A percentile compares a stretch with the other conserved stretches of the same genome.
Conservation (phyloP, 2,888 invertebrate genomes). For the Punctoribates punctum region DNA sequence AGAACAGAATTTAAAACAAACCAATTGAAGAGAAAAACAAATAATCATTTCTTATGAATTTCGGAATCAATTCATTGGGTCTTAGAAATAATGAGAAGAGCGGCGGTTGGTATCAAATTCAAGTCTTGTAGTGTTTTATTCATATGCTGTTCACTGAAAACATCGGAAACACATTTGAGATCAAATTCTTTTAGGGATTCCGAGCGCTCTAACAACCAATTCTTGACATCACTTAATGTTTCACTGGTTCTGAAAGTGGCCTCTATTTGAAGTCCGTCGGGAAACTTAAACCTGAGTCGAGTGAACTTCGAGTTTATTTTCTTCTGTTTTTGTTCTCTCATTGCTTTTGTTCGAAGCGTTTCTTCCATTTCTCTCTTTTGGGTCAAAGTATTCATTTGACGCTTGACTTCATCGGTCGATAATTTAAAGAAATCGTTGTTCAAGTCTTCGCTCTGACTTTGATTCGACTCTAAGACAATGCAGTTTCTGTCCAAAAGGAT, state of each 20-base stretch:
- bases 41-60: no score
- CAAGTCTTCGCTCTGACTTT: neutral
- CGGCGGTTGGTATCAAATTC: neutral
- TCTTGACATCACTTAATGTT: conserved; percentile 34
- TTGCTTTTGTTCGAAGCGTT: conserved; percentile 79
- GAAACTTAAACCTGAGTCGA: conserved; percentile 35
- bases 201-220: conserved; percentile 22
- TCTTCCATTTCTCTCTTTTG: conserved; percentile 23
- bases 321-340: conserved; percentile 84
- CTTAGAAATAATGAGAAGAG: neutral
- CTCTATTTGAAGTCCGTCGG: conserved; percentile 32
- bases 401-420: conserved; percentile 36
- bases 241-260: conserved; percentile 37
- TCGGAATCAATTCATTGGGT: no score
- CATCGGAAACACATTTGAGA: conserved; percentile 19
- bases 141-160: conserved; percentile 20
- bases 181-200: conserved; percentile 1
- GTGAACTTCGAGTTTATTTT: conserved; percentile 30
- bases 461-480: neutral
- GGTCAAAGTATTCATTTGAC: conserved; percentile 34
- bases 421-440: conserved; percentile 14
- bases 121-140: neutral
- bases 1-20: no score
- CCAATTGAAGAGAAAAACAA: no score
- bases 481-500: conserved; percentile 73